Base-by-base conservation (phyloP, 2,888 invertebrate genomes). In the Leucophora obtusa region DNA sequence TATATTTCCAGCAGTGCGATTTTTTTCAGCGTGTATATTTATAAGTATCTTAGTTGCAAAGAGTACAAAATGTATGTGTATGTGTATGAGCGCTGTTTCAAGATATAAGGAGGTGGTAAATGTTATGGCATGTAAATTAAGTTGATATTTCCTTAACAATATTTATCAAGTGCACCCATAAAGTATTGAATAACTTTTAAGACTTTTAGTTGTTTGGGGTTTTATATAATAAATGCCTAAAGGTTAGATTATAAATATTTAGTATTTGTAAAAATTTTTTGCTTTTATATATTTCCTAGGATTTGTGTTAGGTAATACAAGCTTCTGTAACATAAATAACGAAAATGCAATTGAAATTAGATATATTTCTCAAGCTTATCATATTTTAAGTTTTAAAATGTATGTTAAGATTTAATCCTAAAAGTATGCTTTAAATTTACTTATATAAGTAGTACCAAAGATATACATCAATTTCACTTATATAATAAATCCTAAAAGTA, bases 101-200 rank as follows among this genome's bases (percentile, higher is more conserved):
- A 38, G 14, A 11, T 11, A 11, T 11, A 38, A 38, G 38, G 2
- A 38, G 38, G 14, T 38, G 38, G 60, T 11, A 62, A 47, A 62
- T 62, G 62, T 50, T 62, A 50, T 50, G 50, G 50, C 50, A 62
- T 62, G 62, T 28, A 62, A 62, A 62, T 62, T 62, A 62, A 62
- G 62, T 62, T 21, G 62, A 62, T 62, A 47, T 50, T 50, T 24
- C 17, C 18, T 15, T 50, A 62, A 62, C 50, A 62, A 62, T 62
- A 47, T 62, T 62, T 62, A 62, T 50, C 62, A 62, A 62, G 28
- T 58, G 15, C 18, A 33, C 33, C n/a, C n/a, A 43, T 24, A 38
- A 53, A 53, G 65, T 65, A 65, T 60, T 51, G 56, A 65, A 56
- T 50, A 63, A 58, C 17, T 59, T 66, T 73, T 58, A 24, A 38